These are phyloP conservation scores for Pipistrellus pygmaeus DNA, from an alignment of 2,797 vertebrate species.

Conservation along the genomic window DNA sequence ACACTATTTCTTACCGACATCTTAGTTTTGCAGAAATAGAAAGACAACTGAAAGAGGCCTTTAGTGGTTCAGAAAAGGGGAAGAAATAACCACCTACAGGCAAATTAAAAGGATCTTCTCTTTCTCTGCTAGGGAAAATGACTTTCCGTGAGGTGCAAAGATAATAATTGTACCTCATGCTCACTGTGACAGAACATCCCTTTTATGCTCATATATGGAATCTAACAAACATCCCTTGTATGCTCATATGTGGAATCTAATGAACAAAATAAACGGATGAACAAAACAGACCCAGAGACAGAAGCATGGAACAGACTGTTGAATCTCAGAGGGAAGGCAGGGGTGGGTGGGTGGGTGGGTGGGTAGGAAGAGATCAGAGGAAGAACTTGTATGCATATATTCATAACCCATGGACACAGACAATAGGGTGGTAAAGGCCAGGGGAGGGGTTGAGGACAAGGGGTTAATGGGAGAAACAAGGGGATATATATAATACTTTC, in stretches of 20 bases:
- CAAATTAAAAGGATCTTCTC: neutral
- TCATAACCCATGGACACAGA: too few species aligned
- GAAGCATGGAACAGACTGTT: too few species aligned
- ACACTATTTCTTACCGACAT: neutral
- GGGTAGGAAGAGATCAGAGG: too few species aligned
- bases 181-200: neutral
- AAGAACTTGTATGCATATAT: too few species aligned
- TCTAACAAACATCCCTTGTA: neutral
- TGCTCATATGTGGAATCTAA: neutral
- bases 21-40: neutral
- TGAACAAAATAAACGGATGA: too few species aligned
- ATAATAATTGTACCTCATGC: neutral
- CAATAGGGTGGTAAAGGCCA: too few species aligned
- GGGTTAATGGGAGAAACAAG: too few species aligned
- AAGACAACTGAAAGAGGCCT: neutral
- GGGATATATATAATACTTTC: too few species aligned
- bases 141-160: neutral
- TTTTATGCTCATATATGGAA: neutral
- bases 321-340: too few species aligned
- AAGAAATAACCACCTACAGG: neutral
- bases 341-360: too few species aligned
- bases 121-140: neutral
- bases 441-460: too few species aligned
- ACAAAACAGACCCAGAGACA: too few species aligned
- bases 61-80: neutral